Evolutionary conservation across 2,797 vertebrate genomes (phyloP).

Genomic region (Pangasius djambal): DNA sequence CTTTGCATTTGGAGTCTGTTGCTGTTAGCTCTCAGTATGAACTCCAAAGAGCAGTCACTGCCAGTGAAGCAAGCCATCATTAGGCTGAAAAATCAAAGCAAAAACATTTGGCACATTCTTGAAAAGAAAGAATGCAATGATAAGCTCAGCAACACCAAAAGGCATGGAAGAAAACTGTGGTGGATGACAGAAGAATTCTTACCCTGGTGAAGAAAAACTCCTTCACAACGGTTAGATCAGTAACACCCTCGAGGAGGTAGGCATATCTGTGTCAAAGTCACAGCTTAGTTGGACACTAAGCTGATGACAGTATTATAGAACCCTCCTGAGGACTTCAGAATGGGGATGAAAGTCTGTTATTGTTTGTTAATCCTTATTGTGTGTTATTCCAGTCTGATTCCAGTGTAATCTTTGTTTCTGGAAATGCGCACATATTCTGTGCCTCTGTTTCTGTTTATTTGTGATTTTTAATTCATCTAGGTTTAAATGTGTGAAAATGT

Average conservation of each 20-base stretch:
- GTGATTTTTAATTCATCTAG: neutral
- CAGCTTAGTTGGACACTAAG: neutral
- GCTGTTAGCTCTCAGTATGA: no score
- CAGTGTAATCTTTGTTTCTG: neutral
- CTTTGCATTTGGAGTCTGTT: no score
- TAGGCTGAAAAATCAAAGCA: slow-evolving; percentile 53
- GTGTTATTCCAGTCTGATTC: neutral
- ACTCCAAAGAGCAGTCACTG: neutral
- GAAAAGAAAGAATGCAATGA: no score
- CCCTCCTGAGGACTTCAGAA: neutral
- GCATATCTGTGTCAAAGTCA: no score
- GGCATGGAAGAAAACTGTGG: no score
- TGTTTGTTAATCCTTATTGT: neutral
- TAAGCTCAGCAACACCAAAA: no score
- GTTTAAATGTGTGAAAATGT: neutral
- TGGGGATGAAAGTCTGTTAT: neutral
- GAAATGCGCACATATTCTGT: neutral
- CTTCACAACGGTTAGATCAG: no score
- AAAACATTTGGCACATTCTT: neutral
- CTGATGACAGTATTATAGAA: neutral
- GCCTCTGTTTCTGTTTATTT: neutral
- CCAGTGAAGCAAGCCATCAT: slow-evolving; percentile 56
- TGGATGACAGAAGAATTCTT: no score
- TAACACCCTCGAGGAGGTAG: no score
- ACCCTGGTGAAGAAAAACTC: no score